A percentile compares a stretch with the other conserved stretches of the same genome.
Conservation (phyloP, 64 coral and sea anemone genomes). For the Pachyseris speciosa region DNA sequence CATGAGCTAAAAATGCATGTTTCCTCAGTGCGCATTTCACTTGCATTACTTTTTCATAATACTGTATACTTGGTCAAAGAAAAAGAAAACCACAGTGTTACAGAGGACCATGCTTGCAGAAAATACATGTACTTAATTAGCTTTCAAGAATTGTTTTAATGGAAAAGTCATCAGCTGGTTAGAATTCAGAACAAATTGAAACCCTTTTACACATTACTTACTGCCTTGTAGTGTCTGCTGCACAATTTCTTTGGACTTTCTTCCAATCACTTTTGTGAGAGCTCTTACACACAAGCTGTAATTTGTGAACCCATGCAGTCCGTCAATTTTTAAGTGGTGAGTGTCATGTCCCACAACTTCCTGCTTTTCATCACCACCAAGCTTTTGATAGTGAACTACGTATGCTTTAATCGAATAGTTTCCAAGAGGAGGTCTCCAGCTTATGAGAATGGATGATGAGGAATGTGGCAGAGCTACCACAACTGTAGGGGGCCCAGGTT, state of each 20-base stretch:
- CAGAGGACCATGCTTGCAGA: no score
- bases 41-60: no score
- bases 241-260: slow-evolving; percentile 5
- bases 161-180: no score
- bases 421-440: slow-evolving; percentile 42
- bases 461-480: slow-evolving; percentile 19
- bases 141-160: no score
- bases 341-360: neutral
- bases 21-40: no score
- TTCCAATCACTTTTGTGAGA: neutral
- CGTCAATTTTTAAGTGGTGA: neutral
- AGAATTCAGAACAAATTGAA: no score
- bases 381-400: slow-evolving; percentile 12
- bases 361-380: neutral
- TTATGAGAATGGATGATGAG: slow-evolving; percentile 26
- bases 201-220: slow-evolving; percentile 3
- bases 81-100: no score
- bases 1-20: no score
- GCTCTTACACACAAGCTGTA: slow-evolving; percentile 61
- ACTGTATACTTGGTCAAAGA: no score
- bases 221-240: slow-evolving; percentile 20
- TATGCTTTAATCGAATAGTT: slow-evolving; percentile 6
- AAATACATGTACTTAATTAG: no score
- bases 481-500: slow-evolving; percentile 40
- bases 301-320: slow-evolving; percentile 19